Percentiles rank a stretch among this genome's conserved stretches.
Evolutionary conservation across 2,797 vertebrate species (phyloP).

Genomic region (Peromyscus eremicus): DNA sequence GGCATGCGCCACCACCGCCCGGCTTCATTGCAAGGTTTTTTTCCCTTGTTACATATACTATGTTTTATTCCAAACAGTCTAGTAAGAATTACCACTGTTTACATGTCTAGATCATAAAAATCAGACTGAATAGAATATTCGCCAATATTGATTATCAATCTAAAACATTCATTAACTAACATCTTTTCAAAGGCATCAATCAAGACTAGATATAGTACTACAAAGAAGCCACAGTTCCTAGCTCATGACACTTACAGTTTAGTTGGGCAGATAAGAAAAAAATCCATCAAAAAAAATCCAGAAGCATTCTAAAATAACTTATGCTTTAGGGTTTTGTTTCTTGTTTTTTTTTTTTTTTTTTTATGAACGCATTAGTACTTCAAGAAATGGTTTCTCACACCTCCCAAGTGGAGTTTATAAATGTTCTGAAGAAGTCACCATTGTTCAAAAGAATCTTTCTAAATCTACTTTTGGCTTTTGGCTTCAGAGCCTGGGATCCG

Average conservation of each 20-base stretch:
- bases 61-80: conserved; percentile 46
- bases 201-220: neutral
- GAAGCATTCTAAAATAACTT: conserved; percentile 25
- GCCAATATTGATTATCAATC: conserved; percentile 50
- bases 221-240: conserved; percentile 17
- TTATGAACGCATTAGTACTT: conserved; percentile 26
- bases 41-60: conserved; percentile 4
- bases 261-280: conserved; percentile 15
- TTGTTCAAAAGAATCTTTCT: conserved; percentile 57
- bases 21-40: neutral
- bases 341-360: no score
- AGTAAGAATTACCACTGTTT: conserved; percentile 61
- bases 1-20: no score
- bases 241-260: conserved; percentile 29
- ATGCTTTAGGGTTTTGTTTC: neutral
- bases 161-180: conserved; percentile 60
- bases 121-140: conserved; percentile 14
- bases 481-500: conserved; percentile 24
- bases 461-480: conserved; percentile 21
- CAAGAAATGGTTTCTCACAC: conserved; percentile 28
- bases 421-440: conserved; percentile 49
- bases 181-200: conserved; percentile 38
- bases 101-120: conserved; percentile 42
- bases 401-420: conserved; percentile 37
- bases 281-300: neutral